Conservation (phyloP, 2,797 vertebrate species). For the Poecilia wingei region DNA sequence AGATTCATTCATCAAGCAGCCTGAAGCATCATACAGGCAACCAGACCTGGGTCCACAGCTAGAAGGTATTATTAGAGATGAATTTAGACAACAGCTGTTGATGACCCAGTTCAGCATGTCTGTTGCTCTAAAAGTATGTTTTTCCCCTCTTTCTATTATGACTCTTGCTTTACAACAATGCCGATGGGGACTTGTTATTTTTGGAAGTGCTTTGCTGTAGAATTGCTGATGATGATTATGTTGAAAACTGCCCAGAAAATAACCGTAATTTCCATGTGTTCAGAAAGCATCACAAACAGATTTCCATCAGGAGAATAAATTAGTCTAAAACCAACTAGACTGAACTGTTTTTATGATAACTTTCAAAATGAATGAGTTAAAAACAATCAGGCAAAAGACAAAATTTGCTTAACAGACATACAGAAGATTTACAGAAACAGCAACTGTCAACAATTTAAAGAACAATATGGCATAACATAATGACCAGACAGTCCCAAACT, state of each 20-base stretch:
- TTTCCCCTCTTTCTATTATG: constrained; percentile 51
- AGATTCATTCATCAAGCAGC: constrained; percentile 76
- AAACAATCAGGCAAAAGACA: neutral
- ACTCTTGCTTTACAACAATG: constrained; percentile 55
- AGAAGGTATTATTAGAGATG: constrained; percentile 75
- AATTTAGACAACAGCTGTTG: constrained; percentile 75
- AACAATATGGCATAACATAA: neutral
- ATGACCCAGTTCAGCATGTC: constrained; percentile 75
- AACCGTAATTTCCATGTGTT: constrained; percentile 4
- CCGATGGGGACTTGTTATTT: constrained; percentile 52
- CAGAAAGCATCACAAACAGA: neutral
- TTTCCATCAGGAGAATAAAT: neutral
- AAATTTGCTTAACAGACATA: neutral
- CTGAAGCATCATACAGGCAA: constrained; percentile 63
- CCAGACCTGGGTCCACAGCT: constrained; percentile 66
- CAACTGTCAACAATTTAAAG: neutral
- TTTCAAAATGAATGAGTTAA: neutral
- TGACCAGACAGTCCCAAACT: neutral
- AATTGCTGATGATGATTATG: constrained; percentile 11
- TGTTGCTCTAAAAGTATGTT: constrained; percentile 53
- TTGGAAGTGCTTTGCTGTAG: constrained; percentile 41
- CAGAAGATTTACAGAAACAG: neutral
- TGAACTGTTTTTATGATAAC: neutral
- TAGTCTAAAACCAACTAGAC: neutral
- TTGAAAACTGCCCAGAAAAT: constrained; percentile 10